Evolutionary conservation across 2,888 invertebrate genomes (phyloP).

Genomic region (Myopa tessellatipennis): DNA sequence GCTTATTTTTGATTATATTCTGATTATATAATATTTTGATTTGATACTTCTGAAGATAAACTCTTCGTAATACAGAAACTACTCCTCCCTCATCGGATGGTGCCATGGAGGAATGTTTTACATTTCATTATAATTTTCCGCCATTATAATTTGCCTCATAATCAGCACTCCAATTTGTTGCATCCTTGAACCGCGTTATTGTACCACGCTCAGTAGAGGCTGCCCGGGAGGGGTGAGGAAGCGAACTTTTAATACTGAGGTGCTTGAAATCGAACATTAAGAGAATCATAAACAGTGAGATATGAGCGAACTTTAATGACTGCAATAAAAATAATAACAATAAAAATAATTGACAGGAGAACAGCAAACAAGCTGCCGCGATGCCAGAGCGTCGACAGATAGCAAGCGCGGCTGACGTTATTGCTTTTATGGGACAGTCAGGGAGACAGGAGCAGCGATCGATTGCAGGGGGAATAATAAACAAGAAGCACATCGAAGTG

Average conservation of each 20-base stretch:
- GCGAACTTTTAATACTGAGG: not conserved
- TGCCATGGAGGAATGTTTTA: not conserved
- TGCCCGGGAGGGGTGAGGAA: not conserved
- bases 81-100: too few species aligned
- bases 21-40: too few species aligned
- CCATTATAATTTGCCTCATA: not conserved
- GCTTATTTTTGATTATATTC: too few species aligned
- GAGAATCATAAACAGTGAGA: constrained; percentile 5
- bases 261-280: constrained; percentile 16
- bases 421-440: too few species aligned
- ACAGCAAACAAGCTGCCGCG: not conserved
- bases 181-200: not conserved
- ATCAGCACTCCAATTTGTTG: not conserved
- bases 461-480: too few species aligned
- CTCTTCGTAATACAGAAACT: too few species aligned
- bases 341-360: constrained; percentile 19
- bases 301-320: not conserved
- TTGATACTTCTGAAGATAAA: too few species aligned
- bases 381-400: not conserved
- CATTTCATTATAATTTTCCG: not conserved
- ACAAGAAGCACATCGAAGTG: too few species aligned
- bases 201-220: not conserved
- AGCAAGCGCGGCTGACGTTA: not conserved
- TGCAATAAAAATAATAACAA: constrained; percentile 28
- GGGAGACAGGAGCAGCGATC: too few species aligned